Conservation (phyloP, 1,140 invertebrate species). For the Aleiodes sp. region DNA sequence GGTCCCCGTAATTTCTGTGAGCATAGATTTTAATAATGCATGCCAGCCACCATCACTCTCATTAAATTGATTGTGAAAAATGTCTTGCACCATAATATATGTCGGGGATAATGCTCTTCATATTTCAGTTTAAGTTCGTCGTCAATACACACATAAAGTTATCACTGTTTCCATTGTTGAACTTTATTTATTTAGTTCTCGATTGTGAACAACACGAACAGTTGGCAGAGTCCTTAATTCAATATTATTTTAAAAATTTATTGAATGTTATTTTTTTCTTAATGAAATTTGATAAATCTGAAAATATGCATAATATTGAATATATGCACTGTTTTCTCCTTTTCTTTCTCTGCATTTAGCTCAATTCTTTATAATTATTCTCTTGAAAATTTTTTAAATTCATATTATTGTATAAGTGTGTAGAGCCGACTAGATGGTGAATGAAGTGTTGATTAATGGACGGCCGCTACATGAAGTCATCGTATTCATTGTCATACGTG, state of each 20-base stretch:
- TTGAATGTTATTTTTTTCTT: neutral
- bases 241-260: neutral
- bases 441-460: constrained; percentile 41
- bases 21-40: neutral
- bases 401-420: constrained; percentile 43
- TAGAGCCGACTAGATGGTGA: constrained; percentile 59
- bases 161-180: neutral
- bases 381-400: constrained; percentile 36
- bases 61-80: neutral
- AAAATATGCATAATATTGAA: constrained; percentile 29
- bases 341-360: neutral
- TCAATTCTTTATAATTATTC: neutral
- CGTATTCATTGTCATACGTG: constrained; percentile 70
- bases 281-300: constrained; percentile 20
- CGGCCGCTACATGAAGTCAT: constrained; percentile 75
- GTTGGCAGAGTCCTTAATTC: neutral
- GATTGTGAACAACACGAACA: constrained; percentile 2
- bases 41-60: neutral
- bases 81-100: constrained; percentile 9
- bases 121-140: neutral
- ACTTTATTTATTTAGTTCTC: neutral
- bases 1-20: constrained; percentile 10
- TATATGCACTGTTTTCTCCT: neutral
- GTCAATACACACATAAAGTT: constrained; percentile 11
- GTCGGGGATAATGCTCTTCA: neutral